phyloP scores from a whole-genome alignment of 2,113 vertebrate species.

The Shinisaurus crocodilurus region DNA sequence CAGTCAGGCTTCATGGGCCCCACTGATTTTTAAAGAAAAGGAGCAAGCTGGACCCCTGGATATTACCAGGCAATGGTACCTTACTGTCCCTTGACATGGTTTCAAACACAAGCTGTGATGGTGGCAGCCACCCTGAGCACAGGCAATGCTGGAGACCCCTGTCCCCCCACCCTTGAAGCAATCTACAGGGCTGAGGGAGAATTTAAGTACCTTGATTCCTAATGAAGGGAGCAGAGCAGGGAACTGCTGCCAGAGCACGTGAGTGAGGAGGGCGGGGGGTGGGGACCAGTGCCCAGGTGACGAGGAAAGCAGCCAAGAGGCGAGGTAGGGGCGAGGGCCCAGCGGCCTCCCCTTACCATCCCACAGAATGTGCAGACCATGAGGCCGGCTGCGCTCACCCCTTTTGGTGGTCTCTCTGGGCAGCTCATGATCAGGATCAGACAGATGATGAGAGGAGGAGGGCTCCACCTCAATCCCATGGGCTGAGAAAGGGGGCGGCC shows the following conservation, averaged over 20 bases:
- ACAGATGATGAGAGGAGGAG: too few species aligned
- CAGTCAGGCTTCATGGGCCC: background rate
- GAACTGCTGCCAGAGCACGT: conserved; percentile 8
- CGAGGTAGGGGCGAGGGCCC: background rate
- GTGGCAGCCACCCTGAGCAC: background rate
- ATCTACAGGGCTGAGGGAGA: background rate
- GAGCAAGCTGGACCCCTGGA: rapidly evolving
- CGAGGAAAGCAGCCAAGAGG: background rate
- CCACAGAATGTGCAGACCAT: too few species aligned
- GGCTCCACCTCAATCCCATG: background rate
- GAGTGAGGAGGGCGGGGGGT: background rate
- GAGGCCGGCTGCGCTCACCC: background rate
- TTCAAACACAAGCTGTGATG: background rate
- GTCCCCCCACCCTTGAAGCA: background rate
- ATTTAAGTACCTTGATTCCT: conserved; percentile 32
- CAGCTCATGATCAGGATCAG: conserved; percentile 19
- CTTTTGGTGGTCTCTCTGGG: background rate
- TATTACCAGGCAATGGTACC: conserved; percentile 12
- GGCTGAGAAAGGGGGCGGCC: background rate
- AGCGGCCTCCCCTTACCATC: background rate
- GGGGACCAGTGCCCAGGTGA: rapidly evolving
- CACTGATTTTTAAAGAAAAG: background rate
- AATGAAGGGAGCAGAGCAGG: conserved; percentile 49
- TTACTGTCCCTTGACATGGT: background rate
- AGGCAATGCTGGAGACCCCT: background rate